Base-by-base conservation (phyloP, 1,140 invertebrate genomes). In the Tetragnatha versicolor region DNA sequence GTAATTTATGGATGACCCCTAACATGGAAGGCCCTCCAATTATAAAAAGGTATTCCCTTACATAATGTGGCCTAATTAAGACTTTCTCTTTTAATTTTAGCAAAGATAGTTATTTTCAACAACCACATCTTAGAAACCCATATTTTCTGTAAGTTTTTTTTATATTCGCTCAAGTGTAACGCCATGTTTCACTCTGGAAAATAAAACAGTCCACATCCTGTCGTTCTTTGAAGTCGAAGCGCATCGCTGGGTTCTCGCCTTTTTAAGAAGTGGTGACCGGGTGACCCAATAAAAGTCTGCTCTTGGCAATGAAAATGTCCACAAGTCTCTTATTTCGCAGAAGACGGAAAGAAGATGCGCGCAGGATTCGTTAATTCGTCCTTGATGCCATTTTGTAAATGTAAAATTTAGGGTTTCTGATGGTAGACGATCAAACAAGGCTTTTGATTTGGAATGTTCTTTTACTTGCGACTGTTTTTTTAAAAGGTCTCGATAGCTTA, bases 281-380 rank as follows among this genome's bases (percentile, higher is more conserved):
- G 25, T 66, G 42, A 49, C 63, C 63, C 20, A 66, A 5, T 66
- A 47, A 66, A 47, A 47, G 17, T 58, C 14, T 29, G 14, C 3
- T 42, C 63, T 66, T 66, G 63, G n/a, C 63, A 47, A 7, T 66
- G 63, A 47, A 49, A 17, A 14, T 37, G 33, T 66, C 10, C 42
- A 27, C 17, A 29, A 9, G 14, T 9, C 20, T 12, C 20, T 45
- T 47, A 14, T 47, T 9, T 42, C 12, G n/a, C 37, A n/a, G 49
- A 51, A 51, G 9, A 42, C 7, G 49, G 49, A 51, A 22, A 20
- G 20, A n/a, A 20, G 42, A 45, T 45, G 1, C 3, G 31, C 10
- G 31, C 2, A 55, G 31, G 25, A 29, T 29, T 29, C 25, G 51
- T 20, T 53, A 12, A 6, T 20, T 25, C 29, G 2, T 27, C 6